Conservation (phyloP, 2,797 vertebrate genomes). For the Ibycter americanus region DNA sequence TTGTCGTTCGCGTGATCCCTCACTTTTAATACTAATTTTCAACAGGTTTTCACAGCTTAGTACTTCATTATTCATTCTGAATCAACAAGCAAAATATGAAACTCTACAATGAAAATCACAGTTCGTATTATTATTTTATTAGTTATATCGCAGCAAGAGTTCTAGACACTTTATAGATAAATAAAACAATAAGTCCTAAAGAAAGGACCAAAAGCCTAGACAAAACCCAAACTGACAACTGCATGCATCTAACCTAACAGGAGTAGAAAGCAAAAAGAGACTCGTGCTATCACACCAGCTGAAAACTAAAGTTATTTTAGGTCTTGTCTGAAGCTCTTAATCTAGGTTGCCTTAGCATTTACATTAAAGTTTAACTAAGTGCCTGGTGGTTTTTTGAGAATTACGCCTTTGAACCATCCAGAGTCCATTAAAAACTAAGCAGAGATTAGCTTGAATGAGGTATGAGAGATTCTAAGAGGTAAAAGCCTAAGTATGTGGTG, state of each 20-base stretch:
- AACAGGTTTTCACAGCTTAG: background rate
- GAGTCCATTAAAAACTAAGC: background rate
- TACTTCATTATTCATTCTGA: conserved; percentile 33
- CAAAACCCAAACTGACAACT: background rate
- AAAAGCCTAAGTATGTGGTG: background rate
- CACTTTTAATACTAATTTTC: background rate
- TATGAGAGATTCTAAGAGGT: background rate
- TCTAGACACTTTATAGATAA: background rate
- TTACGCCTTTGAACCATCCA: background rate
- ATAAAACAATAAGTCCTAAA: background rate
- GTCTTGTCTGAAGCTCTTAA: background rate
- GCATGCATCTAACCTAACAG: background rate
- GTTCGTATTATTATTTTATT: background rate
- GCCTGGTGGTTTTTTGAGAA: background rate
- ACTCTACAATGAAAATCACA: background rate
- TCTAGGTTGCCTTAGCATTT: background rate
- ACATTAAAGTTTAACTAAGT: background rate
- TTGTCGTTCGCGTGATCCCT: background rate
- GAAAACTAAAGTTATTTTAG: background rate
- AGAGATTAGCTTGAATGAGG: background rate
- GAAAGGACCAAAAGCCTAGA: background rate
- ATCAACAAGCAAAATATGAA: background rate
- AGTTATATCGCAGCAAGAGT: background rate
- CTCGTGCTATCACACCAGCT: accelerated
- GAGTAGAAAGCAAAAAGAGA: background rate